Evolutionary conservation across 1,140 invertebrate genomes (phyloP).

Genomic region (Psilanteris sp.): DNA sequence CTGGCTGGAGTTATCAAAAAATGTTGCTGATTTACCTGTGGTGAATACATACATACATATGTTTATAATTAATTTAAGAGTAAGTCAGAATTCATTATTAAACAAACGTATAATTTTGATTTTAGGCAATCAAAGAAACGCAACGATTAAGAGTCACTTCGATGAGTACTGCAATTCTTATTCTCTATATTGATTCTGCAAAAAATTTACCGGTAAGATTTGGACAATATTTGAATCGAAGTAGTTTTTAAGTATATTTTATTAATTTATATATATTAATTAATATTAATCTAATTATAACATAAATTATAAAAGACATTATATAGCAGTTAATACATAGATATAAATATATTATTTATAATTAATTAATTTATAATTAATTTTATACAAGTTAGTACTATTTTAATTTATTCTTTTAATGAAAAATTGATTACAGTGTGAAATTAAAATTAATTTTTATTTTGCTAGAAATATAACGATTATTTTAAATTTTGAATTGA

Average conservation of each 20-base stretch:
- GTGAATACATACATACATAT: slow-evolving; percentile 84
- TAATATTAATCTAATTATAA: no score
- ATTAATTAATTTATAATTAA: neutral
- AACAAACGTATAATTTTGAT: slow-evolving; percentile 8
- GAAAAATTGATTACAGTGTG: no score
- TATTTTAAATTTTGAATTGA: no score
- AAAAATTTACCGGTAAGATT: slow-evolving; percentile 94
- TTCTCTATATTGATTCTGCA: slow-evolving; percentile 93
- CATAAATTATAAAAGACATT: no score
- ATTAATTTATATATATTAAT: slow-evolving; percentile 15
- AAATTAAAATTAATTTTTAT: no score
- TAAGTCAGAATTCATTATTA: neutral
- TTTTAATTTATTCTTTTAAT: no score
- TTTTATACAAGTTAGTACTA: no score
- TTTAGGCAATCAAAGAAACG: slow-evolving; percentile 87
- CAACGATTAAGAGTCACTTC: slow-evolving; percentile 86
- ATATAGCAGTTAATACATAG: no score
- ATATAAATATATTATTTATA: no score
- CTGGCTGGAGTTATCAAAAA: slow-evolving; percentile 90
- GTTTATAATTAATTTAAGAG: slow-evolving; percentile 5
- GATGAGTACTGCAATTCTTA: slow-evolving; percentile 88
- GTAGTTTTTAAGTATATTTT: no score
- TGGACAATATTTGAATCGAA: no score
- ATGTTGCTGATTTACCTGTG: slow-evolving; percentile 86
- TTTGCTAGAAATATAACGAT: no score